A percentile compares a stretch with the other conserved stretches of the same genome.
Evolutionary conservation across 1,140 invertebrate genomes (phyloP).

Genomic region (Gonatopus flavifemur): DNA sequence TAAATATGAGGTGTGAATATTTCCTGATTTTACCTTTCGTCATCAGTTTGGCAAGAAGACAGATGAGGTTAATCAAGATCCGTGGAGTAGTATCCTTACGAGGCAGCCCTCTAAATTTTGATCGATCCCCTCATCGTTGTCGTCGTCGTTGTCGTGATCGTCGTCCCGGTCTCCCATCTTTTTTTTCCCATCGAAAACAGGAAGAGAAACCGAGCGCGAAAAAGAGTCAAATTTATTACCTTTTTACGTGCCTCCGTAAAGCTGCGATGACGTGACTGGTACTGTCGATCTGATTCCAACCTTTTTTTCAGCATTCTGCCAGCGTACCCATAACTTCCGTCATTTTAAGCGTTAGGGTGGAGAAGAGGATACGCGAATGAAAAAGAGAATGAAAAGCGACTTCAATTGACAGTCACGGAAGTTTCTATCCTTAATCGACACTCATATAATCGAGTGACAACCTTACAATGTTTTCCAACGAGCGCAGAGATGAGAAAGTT

Average conservation of each 20-base stretch:
- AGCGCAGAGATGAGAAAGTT: too few relatives aligned
- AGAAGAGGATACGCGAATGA: too few relatives aligned
- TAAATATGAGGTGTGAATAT: too few relatives aligned
- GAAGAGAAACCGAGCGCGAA: not conserved
- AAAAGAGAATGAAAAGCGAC: too few relatives aligned
- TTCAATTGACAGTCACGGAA: too few relatives aligned
- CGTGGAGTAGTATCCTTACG: slow-evolving; percentile 10
- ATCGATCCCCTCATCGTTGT: slow-evolving; percentile 8
- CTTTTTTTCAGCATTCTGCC: too few relatives aligned
- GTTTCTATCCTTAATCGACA: too few relatives aligned
- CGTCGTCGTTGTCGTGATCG: not conserved
- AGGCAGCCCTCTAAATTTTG: slow-evolving; percentile 14
- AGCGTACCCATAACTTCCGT: too few relatives aligned
- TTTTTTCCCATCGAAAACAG: not conserved
- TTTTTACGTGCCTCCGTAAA: slow-evolving; percentile 9
- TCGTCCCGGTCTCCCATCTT: slow-evolving; percentile 2
- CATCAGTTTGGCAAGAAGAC: slow-evolving; percentile 26
- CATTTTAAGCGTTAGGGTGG: too few relatives aligned
- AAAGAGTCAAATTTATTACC: slow-evolving; percentile 11
- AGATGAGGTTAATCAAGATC: slow-evolving; percentile 35
- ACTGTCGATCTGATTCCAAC: not conserved
- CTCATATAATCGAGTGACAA: too few relatives aligned
- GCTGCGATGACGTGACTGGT: slow-evolving; percentile 2
- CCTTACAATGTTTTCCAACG: too few relatives aligned
- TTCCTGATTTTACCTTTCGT: too few relatives aligned